phyloP scores from a whole-genome alignment of 2,888 invertebrate species.

The Gymnosoma rotundatum region DNA sequence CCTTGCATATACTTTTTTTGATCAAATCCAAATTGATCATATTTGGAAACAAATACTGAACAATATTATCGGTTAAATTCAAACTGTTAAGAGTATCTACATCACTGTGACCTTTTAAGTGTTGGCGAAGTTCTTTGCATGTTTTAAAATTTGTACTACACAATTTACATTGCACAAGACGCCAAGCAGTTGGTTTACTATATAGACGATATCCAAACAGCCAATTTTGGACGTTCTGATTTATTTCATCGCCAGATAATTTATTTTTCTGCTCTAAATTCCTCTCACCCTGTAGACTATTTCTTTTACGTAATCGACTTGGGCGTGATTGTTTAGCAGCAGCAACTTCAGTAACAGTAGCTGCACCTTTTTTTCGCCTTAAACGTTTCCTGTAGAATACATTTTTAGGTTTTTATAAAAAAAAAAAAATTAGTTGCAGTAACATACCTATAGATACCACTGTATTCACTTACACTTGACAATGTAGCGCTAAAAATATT shows the following conservation, averaged over 20 bases:
- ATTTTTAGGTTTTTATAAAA: no score
- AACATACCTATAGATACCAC: no score
- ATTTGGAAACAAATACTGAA: constrained; percentile 71
- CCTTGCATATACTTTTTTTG: constrained; percentile 71
- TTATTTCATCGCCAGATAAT: constrained; percentile 32
- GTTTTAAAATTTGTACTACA: constrained; percentile 75
- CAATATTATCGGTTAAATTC: constrained; percentile 72
- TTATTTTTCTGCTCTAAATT: no score
- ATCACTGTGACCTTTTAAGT: constrained; percentile 74
- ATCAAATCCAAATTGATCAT: constrained; percentile 69
- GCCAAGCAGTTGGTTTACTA: constrained; percentile 72
- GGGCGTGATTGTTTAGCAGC: no score
- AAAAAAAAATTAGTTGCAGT: no score
- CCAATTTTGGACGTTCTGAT: constrained; percentile 73
- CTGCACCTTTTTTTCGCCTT: no score
- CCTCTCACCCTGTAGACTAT: no score
- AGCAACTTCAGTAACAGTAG: no score
- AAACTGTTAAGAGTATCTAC: constrained; percentile 64
- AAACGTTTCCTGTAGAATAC: no score
- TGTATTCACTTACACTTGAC: no score
- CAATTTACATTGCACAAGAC: constrained; percentile 78
- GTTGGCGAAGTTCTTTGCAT: constrained; percentile 75
- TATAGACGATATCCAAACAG: constrained; percentile 76
- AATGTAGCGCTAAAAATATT: no score
- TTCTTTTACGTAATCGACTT: no score